A percentile compares a stretch with the other conserved stretches of the same genome.
phyloP scores from a whole-genome alignment of 2,113 vertebrate species.

The Poecilia latipinna region DNA sequence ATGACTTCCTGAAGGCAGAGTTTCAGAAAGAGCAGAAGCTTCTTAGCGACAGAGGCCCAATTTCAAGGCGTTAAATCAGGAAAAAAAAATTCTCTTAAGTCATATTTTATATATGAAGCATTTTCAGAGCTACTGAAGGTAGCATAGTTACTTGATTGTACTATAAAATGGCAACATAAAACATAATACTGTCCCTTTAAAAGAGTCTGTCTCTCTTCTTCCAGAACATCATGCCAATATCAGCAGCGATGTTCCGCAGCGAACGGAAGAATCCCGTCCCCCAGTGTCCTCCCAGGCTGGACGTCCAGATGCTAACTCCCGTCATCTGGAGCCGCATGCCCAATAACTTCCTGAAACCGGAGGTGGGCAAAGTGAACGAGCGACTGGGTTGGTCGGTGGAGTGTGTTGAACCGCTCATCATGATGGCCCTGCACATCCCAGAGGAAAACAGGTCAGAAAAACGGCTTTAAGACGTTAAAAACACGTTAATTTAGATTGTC shows the following conservation, averaged over 20 bases:
- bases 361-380: constrained; percentile 83
- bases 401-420: constrained; percentile 87
- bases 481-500: too few relatives aligned
- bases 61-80: too few relatives aligned
- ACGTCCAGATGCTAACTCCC: constrained; percentile 87
- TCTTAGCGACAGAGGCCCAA: too few relatives aligned
- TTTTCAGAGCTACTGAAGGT: too few relatives aligned
- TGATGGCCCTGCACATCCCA: constrained; percentile 96
- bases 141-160: too few relatives aligned
- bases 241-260: constrained; percentile 94
- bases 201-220: neutral
- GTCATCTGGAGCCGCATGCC: constrained; percentile 96
- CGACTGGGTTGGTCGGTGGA: constrained; percentile 90
- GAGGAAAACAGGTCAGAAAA: constrained; percentile 91
- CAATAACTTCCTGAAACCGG: constrained; percentile 85
- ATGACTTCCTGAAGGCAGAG: too few relatives aligned
- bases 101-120: too few relatives aligned
- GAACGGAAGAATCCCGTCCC: constrained; percentile 90
- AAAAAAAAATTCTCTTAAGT: too few relatives aligned
- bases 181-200: too few relatives aligned
- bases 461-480: too few relatives aligned
- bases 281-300: constrained; percentile 89
- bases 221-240: constrained; percentile 98
- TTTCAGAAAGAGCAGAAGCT: too few relatives aligned
- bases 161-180: too few relatives aligned